Conservation (phyloP, 2,113 vertebrate species). For the Oncorhynchus nerka region DNA sequence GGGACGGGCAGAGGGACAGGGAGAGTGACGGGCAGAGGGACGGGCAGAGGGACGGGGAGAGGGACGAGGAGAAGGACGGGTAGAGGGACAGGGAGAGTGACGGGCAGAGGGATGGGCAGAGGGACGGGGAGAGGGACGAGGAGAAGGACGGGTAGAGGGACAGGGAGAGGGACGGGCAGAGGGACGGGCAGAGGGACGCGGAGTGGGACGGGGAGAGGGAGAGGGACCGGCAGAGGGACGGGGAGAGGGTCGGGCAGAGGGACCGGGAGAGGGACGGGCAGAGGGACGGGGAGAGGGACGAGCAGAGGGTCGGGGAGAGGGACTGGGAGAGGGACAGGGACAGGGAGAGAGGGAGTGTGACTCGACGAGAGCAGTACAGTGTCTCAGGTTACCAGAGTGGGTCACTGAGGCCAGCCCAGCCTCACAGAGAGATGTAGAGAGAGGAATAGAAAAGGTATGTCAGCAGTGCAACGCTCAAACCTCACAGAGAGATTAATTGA, state of each 20-base stretch:
- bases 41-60: no score
- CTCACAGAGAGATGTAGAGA: slow-evolving; percentile 9
- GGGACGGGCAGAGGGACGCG: accelerated
- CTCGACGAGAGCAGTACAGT: not conserved
- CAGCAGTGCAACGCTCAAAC: not conserved
- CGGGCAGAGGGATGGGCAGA: no score
- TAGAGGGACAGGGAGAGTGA: slow-evolving; percentile 11
- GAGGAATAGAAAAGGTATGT: not conserved
- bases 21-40: slow-evolving; percentile 18
- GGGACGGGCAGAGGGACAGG: not conserved
- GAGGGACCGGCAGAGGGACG: slow-evolving; percentile 34
- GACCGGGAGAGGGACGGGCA: accelerated
- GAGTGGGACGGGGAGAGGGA: accelerated
- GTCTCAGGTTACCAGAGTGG: no score
- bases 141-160: slow-evolving; percentile 19
- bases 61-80: not conserved
- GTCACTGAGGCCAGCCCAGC: not conserved
- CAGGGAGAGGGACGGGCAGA: no score
- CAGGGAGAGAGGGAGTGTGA: not conserved
- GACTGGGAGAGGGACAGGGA: slow-evolving; percentile 17
- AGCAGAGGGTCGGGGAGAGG: no score
- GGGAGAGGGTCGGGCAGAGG: no score
- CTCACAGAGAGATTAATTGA: not conserved
- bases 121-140: not conserved
- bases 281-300: no score